Evolutionary conservation across 2,888 invertebrate genomes (phyloP).

Genomic region (Exephanes ischioxanthus): DNA sequence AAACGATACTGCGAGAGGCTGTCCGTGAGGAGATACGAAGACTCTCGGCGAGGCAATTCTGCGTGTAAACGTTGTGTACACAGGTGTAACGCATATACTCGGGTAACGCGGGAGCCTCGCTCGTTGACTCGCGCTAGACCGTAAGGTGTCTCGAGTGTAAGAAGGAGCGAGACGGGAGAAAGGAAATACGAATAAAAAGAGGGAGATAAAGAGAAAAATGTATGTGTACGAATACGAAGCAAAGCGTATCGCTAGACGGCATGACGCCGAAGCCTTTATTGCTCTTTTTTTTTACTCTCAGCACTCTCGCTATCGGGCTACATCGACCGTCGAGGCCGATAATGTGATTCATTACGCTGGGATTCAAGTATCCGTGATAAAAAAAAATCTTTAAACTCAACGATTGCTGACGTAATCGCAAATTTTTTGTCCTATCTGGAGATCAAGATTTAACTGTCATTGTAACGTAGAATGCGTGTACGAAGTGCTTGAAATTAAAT

Average conservation of each 20-base stretch:
- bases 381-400: constrained; percentile 36
- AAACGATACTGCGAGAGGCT: constrained; percentile 47
- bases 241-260: constrained; percentile 79
- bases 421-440: not conserved
- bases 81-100: constrained; percentile 65
- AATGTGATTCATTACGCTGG: constrained; percentile 77
- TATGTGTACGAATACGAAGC: constrained; percentile 34
- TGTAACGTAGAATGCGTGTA: not conserved
- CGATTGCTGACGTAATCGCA: not conserved
- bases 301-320: constrained; percentile 68
- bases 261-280: constrained; percentile 81
- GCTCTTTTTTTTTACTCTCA: constrained; percentile 68
- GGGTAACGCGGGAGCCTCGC: constrained; percentile 48
- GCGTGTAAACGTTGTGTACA: constrained; percentile 66
- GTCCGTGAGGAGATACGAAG: not conserved
- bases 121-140: constrained; percentile 30
- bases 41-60: constrained; percentile 25
- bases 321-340: constrained; percentile 71
- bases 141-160: constrained; percentile 64
- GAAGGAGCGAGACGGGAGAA: constrained; percentile 24
- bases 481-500: not conserved
- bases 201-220: constrained; percentile 37
- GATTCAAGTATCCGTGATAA: constrained; percentile 50
- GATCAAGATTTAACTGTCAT: not conserved
- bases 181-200: not conserved